Conservation (phyloP, 2,888 invertebrate species). For the Parapristionchus giblindavisi region DNA sequence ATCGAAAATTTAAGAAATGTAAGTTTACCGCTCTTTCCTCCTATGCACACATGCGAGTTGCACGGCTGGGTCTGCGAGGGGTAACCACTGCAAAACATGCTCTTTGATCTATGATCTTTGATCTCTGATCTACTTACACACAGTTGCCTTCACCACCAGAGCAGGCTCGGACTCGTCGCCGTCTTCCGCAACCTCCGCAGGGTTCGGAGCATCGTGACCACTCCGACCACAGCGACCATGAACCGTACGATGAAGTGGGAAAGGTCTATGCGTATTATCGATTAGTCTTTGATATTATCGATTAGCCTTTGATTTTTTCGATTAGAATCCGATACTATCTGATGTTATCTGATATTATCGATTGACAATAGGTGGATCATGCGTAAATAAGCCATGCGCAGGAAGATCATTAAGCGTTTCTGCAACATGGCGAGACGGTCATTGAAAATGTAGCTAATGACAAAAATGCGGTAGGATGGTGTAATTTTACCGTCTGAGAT, state of each 20-base stretch:
- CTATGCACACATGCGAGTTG: slow-evolving; percentile 57
- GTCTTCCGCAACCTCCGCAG: slow-evolving; percentile 59
- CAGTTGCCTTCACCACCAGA: slow-evolving; percentile 62
- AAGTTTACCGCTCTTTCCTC: slow-evolving; percentile 45
- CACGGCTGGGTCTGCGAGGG: slow-evolving; percentile 53
- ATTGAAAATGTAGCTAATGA: too few species aligned
- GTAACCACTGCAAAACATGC: slow-evolving; percentile 48
- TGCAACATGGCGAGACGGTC: too few species aligned
- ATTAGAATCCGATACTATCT: too few species aligned
- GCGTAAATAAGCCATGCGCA: too few species aligned
- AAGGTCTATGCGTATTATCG: too few species aligned
- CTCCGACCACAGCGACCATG: slow-evolving; percentile 55
- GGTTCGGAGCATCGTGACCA: slow-evolving; percentile 55
- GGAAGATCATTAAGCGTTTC: too few species aligned
- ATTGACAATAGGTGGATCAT: too few species aligned
- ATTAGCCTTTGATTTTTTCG: too few species aligned
- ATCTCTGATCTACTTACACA: slow-evolving; percentile 47
- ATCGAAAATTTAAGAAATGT: neutral
- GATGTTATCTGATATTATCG: too few species aligned
- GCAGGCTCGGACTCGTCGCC: slow-evolving; percentile 56
- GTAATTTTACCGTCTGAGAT: too few species aligned
- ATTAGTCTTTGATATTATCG: too few species aligned
- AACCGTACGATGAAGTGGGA: neutral
- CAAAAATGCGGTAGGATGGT: too few species aligned
- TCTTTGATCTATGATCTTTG: neutral